Evolutionary conservation across 2,113 vertebrate genomes (phyloP).

Genomic region (Odobenus rosmarus): DNA sequence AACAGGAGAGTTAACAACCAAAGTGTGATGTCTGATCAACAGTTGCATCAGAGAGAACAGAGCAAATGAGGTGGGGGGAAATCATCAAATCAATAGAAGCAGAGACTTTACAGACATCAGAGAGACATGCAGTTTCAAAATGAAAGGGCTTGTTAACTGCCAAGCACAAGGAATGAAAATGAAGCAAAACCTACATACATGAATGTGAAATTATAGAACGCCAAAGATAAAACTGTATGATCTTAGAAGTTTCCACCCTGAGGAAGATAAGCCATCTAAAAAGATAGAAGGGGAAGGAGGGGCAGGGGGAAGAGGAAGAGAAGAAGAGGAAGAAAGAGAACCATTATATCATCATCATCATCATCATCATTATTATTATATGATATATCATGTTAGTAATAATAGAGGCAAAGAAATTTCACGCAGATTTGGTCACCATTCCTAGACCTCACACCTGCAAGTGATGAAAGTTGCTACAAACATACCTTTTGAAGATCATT

Average conservation of each 20-base stretch:
- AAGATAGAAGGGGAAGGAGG: neutral
- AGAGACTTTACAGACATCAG: neutral
- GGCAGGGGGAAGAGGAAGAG: rapidly evolving
- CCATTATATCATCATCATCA: neutral
- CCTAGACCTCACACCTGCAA: neutral
- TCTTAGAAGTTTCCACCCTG: neutral
- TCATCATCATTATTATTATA: neutral
- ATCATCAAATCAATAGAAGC: neutral
- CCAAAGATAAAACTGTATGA: neutral
- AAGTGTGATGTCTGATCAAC: neutral
- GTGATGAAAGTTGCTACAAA: neutral
- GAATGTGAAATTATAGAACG: neutral
- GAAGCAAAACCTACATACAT: neutral
- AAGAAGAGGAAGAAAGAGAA: neutral
- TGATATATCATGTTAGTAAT: neutral
- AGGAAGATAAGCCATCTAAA: neutral
- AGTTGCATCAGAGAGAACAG: neutral
- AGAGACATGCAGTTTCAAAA: neutral
- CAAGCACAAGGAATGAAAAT: neutral
- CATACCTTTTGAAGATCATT: neutral
- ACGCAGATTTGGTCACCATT: neutral
- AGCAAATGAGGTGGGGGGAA: neutral
- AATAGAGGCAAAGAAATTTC: neutral
- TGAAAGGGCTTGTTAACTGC: neutral
- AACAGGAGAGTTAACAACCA: neutral